Base-by-base conservation (phyloP, 2,797 vertebrate species). In the Chelidonichthys spinosus region DNA sequence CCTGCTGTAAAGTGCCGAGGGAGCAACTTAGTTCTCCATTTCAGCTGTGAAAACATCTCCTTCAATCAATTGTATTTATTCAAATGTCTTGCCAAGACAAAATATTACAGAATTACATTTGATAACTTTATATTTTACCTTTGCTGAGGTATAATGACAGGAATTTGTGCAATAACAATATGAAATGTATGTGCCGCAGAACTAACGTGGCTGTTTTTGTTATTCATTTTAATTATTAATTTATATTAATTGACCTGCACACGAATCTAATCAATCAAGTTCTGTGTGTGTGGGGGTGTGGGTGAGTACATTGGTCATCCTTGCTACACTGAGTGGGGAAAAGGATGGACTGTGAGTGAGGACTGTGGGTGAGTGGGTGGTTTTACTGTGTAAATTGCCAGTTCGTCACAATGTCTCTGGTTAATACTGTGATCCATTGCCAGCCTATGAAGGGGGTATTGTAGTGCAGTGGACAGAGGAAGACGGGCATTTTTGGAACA, bases 321-420 rank as follows among this genome's bases (percentile, higher is more conserved):
- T 69, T 71, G 62, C 39, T 72, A 83, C 74, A 50, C 36, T 75
- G 72, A 85, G 84, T 86, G 82, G 65, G 74, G 62, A 86, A 81
- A 79, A 71, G 46, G 75, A 80, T 83, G 42, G 62, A 67, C 76
- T 76, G 61, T 69, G 68, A 79, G 73, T 74, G 69, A 83, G 60
- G 78, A 78, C 73, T 84, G 74, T 52, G 70, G 58, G 33, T 72
- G 80, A 65, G 82, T 85, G 81, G 71, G 81, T 71, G 76, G 58
- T 69, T 70, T 63, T 60, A 55, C 54, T 80, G 54, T 89, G 80
- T 74, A 62, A 77, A 63, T 76, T 60, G 32, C 11, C 33, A 64
- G 82, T 84, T 81, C 74, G 69, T 84, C 76, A 77, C 65, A 46
- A 11, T 40, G 62, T 47, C 53, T 79, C 54, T 52, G 35, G 60